A percentile compares a stretch with the other conserved stretches of the same genome.
Conservation (phyloP, 2,113 vertebrate genomes). For the Eulemur rufifrons region DNA sequence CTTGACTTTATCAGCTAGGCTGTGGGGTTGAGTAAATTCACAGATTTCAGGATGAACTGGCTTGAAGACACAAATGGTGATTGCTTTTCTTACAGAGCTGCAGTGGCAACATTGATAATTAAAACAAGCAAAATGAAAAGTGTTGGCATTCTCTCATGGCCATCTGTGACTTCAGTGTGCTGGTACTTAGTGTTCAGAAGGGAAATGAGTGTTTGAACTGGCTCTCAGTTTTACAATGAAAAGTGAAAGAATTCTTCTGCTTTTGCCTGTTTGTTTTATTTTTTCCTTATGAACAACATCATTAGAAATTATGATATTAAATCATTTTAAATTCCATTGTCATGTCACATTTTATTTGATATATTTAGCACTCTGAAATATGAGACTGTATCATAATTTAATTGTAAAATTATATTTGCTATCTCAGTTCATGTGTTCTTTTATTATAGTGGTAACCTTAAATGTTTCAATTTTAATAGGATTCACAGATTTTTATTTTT, state of each 20-base stretch:
- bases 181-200: constrained; percentile 53
- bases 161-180: constrained; percentile 69
- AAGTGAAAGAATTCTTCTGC: constrained; percentile 59
- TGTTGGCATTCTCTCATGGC: constrained; percentile 71
- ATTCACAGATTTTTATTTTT: constrained; percentile 52
- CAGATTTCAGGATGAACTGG: constrained; percentile 66
- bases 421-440: not conserved
- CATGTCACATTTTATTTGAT: constrained; percentile 4
- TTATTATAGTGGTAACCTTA: constrained; percentile 15
- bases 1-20: not conserved
- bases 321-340: constrained; percentile 46
- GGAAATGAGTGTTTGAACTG: constrained; percentile 51
- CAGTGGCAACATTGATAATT: constrained; percentile 71
- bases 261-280: constrained; percentile 53
- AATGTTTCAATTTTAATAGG: constrained; percentile 28
- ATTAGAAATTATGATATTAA: constrained; percentile 50
- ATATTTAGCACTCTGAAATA: constrained; percentile 16
- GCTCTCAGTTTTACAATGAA: constrained; percentile 60
- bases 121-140: constrained; percentile 75
- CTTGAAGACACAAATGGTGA: not conserved
- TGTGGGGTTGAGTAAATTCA: not conserved
- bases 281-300: constrained; percentile 2
- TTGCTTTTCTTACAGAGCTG: constrained; percentile 63
- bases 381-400: not conserved
- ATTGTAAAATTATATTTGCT: constrained; percentile 48